These are phyloP conservation scores for Corythornis madagascariensis DNA, from an alignment of 2,113 vertebrate species.

Conservation along the genomic window DNA sequence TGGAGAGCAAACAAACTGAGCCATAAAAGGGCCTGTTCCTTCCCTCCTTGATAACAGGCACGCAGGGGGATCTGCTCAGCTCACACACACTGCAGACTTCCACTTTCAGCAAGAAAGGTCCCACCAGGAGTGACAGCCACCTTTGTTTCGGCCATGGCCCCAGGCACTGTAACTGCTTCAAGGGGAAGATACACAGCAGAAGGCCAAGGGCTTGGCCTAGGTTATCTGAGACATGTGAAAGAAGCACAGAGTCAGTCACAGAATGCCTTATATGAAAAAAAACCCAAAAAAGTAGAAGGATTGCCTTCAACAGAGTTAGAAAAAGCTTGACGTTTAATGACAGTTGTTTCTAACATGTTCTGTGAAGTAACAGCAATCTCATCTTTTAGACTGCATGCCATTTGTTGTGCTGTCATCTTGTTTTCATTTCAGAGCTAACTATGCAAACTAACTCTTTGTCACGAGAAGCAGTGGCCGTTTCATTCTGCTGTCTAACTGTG, in stretches of 20 bases:
- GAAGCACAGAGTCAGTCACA: background rate
- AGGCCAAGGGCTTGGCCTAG: background rate
- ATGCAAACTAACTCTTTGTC: background rate
- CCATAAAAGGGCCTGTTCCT: background rate
- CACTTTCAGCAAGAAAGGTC: background rate
- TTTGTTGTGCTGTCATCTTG: background rate
- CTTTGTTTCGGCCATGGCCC: background rate
- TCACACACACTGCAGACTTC: background rate
- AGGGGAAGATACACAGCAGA: background rate
- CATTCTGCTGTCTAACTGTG: background rate
- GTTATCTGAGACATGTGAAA: background rate
- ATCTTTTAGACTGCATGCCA: background rate
- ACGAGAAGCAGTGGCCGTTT: background rate
- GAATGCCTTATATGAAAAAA: too few species aligned
- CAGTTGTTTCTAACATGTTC: background rate
- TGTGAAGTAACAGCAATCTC: background rate
- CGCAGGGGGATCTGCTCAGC: background rate
- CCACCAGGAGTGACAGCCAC: background rate
- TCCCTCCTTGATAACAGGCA: rapidly evolving
- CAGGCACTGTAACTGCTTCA: background rate
- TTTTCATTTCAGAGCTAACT: constrained; percentile 11
- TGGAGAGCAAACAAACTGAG: background rate
- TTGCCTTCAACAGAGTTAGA: background rate
- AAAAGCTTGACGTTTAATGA: background rate
- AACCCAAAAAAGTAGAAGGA: background rate